Percentiles rank a stretch among this genome's conserved stretches.
phyloP scores from a whole-genome alignment of 2,797 vertebrate species.

The Leptatherina wallacei region DNA sequence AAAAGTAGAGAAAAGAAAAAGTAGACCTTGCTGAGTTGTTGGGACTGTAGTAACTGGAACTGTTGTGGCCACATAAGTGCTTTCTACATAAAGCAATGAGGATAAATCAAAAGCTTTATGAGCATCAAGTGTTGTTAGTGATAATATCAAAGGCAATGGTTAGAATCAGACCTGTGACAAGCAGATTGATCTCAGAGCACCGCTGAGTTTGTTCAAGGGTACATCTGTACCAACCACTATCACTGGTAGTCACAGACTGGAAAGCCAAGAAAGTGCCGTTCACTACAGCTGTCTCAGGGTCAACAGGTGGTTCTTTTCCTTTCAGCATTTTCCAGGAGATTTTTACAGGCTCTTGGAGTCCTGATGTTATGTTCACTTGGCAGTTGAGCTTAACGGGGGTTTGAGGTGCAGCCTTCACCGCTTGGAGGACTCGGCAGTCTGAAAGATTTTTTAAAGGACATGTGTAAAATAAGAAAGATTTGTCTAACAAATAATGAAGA shows the following conservation, averaged over 20 bases:
- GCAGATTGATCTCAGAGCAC: slow-evolving; percentile 54
- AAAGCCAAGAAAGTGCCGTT: slow-evolving; percentile 34
- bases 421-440: slow-evolving; percentile 51
- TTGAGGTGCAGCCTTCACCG: neutral
- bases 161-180: slow-evolving; percentile 52
- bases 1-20: neutral
- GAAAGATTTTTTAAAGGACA: slow-evolving; percentile 16
- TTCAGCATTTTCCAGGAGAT: slow-evolving; percentile 47
- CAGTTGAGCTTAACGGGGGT: slow-evolving; percentile 30
- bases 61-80: neutral
- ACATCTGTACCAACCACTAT: slow-evolving; percentile 69
- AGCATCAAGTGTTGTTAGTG: neutral
- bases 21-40: slow-evolving; percentile 22
- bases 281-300: neutral
- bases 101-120: neutral
- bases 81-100: slow-evolving; percentile 12
- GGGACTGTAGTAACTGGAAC: neutral
- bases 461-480: neutral
- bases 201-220: neutral
- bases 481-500: neutral
- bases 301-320: neutral
- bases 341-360: neutral
- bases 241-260: neutral
- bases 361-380: slow-evolving; percentile 7
- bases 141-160: neutral